Base-by-base conservation (phyloP, 2,797 vertebrate genomes). In the Peromyscus melanophrys region DNA sequence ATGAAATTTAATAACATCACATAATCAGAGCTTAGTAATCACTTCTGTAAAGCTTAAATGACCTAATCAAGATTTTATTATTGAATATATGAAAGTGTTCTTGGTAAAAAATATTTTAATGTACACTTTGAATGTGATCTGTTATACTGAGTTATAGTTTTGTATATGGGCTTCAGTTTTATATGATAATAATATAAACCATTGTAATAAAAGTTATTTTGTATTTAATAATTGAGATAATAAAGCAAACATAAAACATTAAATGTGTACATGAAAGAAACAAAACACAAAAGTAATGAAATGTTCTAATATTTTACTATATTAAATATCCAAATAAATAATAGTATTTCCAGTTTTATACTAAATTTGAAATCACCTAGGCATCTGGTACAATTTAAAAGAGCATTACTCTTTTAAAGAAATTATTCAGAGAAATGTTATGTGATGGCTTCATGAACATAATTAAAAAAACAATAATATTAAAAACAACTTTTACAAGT, bases 1-100 rank as follows among this genome's bases (percentile, higher is more conserved):
- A 57, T 86, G 40, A 55, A 90, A 52, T 76, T 89, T 95, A 84
- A 88, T 95, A 84, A 88, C 84, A 87, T 94, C 17, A 5, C 40
- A 81, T 13, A 13, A 63, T 75, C 23, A 92, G 82, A 92, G 43
- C 5, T 82, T 93, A 55, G 5, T 49, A 77, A 73, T 43, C 2
- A 10, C 10, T 31, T 55, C 88, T 93, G 25, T 76, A 95, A 95
- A 61, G 16, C 83, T 95, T 90, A 43, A 86, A 40, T 19, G 21
- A 76, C 57, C 10, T 89, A 75, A 65, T 85, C 37, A 92, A 81
- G 73, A 67, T 77, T 84, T 90, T 80, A 43, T 65, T 73, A 49
- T 2, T 78, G 16, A 94, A 75, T 83, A 90, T 52, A 73, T 87
- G 23, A 87, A 86, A 82, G 25, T 80, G 16, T 46, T 88, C 40